Base-by-base conservation (phyloP, 1,140 invertebrate genomes). In the Cheumatopsyche charites region DNA sequence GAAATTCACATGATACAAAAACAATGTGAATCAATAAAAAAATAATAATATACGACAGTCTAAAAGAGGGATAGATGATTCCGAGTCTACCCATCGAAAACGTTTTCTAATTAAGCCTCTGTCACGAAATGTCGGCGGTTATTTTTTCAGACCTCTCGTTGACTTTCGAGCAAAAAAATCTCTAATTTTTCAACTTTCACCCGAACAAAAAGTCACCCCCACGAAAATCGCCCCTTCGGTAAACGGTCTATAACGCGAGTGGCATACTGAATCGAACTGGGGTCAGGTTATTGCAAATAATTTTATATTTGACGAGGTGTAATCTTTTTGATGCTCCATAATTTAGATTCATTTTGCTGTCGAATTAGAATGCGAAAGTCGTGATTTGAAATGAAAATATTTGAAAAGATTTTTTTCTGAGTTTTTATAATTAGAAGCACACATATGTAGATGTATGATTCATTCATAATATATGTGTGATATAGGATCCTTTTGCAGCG, bases 91-190 rank as follows among this genome's bases (percentile, higher is more conserved):
- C 77, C 77, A 76, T 77, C 77, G 78, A 79, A 80, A 81, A 80
- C 79, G 80, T 80, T 81, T 80, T 78, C 80, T 81, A 81, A 81
- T 81, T 81, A 81, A 81, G 80, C 80, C 78, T 80, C 79, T 81
- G 80, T 81, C 79, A 79, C 79, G 70, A 80, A 79, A 80, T 77
- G 79, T 78, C 78, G 79, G 79, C 80, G 78, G 76, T 75, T 71
- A 78, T 79, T 80, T 79, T 76, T 63, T 63, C 29, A 36, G 29
- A 9, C 9, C 9, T 3, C 29, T 36, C 29, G 29, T 36, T 36
- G 29, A 36, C 29, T 36, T 21, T 58, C 55, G 21, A 58, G 21
- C 55, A 11, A 71, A 74, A 70, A 70, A 70, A 62, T 71, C 52
- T 70, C 62, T 61, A 66, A 72, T 69, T 75, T 75, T 75, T 75